Conservation (phyloP, 2,797 vertebrate species). For the Xenops minutus region DNA sequence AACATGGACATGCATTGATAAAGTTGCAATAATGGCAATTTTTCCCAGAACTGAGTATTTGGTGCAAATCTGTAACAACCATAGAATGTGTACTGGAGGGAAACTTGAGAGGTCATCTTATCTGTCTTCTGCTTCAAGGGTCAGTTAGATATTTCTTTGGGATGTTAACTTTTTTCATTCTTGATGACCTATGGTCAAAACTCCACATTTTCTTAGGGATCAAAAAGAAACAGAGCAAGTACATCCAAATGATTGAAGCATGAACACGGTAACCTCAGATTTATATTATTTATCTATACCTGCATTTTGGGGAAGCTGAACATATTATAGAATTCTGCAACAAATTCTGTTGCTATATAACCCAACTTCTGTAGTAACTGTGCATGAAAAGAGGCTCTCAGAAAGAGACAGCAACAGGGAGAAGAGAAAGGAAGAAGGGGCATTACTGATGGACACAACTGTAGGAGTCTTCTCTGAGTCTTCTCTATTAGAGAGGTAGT, state of each 20-base stretch:
- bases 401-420: not conserved
- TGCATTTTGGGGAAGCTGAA: not conserved
- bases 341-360: not conserved
- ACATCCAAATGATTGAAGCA: not conserved
- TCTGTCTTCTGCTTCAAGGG: not conserved
- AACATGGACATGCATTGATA: too few relatives aligned
- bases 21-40: not conserved
- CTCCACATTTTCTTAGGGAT: not conserved
- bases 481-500: not conserved
- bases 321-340: not conserved
- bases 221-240: not conserved
- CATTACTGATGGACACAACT: not conserved
- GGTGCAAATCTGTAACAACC: not conserved
- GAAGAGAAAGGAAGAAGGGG: not conserved
- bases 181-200: not conserved
- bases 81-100: not conserved
- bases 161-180: not conserved
- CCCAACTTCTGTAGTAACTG: not conserved
- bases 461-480: not conserved
- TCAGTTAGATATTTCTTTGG: not conserved
- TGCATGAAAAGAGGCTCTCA: not conserved
- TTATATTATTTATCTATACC: not conserved
- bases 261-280: not conserved
- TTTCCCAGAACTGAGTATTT: not conserved
- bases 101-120: not conserved